phyloP scores from a whole-genome alignment of 2,888 invertebrate genomes.

The Drosophila anomalipes region DNA sequence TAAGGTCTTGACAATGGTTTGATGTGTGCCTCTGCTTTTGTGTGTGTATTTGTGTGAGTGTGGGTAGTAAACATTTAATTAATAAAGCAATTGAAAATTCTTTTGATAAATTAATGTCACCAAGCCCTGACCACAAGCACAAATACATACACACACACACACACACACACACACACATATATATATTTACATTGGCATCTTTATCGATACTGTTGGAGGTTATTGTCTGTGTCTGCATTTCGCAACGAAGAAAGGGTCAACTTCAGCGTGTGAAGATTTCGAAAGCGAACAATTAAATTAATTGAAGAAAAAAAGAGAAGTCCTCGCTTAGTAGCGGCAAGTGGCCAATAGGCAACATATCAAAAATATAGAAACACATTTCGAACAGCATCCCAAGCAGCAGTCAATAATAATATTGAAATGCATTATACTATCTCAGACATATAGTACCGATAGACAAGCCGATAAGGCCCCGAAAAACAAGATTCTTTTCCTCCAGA shows the following conservation, averaged over 20 bases:
- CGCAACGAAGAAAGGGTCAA: too few species aligned
- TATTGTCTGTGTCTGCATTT: background rate
- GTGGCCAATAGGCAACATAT: too few species aligned
- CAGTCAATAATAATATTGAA: slow-evolving; percentile 34
- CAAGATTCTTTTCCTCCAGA: slow-evolving; percentile 1
- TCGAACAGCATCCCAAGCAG: background rate
- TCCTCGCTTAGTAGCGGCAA: too few species aligned
- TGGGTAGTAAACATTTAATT: slow-evolving; percentile 56
- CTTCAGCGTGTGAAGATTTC: too few species aligned
- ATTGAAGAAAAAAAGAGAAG: too few species aligned
- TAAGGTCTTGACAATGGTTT: background rate
- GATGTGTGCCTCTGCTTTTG: background rate
- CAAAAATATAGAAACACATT: too few species aligned
- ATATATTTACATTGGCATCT: too few species aligned
- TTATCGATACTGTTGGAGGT: slow-evolving; percentile 5
- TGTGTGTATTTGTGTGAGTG: slow-evolving; percentile 1
- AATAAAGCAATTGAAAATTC: slow-evolving; percentile 76
- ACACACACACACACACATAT: background rate
- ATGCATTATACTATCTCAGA: slow-evolving; percentile 7
- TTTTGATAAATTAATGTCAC: slow-evolving; percentile 78
- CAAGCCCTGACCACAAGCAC: slow-evolving; percentile 55
- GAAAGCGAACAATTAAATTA: too few species aligned
- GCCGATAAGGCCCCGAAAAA: slow-evolving; percentile 42
- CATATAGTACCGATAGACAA: slow-evolving; percentile 22
- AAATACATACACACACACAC: background rate